These are phyloP conservation scores for Eumerus sabulonum DNA, from an alignment of 2,888 invertebrate genomes.

Conservation along the genomic window DNA sequence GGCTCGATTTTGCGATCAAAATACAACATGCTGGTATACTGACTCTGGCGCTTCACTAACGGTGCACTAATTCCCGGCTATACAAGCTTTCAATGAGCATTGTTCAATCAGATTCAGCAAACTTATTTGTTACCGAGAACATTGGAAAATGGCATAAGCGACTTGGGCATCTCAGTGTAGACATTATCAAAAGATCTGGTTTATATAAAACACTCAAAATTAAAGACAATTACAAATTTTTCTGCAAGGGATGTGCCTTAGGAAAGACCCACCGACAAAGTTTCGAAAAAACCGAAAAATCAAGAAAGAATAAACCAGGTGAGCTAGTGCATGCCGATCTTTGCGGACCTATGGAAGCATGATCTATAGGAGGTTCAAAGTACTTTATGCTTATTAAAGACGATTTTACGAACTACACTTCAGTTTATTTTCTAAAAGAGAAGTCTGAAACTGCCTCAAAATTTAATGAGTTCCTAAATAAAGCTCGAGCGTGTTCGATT, in stretches of 20 bases:
- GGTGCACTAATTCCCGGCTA: no score
- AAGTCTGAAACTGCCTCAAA: no score
- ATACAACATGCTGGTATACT: slow-evolving; percentile 7
- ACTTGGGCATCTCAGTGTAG: neutral
- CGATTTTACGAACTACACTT: slow-evolving; percentile 6
- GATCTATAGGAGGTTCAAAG: slow-evolving; percentile 1
- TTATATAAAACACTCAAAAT: slow-evolving; percentile 7
- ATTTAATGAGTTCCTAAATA: neutral
- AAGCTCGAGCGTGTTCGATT: neutral
- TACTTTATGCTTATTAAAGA: slow-evolving; percentile 14
- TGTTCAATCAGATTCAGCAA: slow-evolving; percentile 12
- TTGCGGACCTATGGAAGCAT: slow-evolving; percentile 13
- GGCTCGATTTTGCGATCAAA: slow-evolving; percentile 5
- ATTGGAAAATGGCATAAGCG: slow-evolving; percentile 1
- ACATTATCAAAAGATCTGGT: slow-evolving; percentile 3
- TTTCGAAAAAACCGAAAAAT: no score
- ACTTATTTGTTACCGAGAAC: neutral
- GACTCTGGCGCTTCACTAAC: slow-evolving; percentile 20
- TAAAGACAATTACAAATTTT: neutral
- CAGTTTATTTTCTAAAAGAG: no score
- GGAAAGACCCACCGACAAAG: no score
- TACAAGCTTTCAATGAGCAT: slow-evolving; percentile 13
- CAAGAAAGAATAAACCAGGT: no score
- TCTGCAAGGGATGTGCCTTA: slow-evolving; percentile 1
- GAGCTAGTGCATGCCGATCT: neutral